phyloP scores from a whole-genome alignment of 1,140 invertebrate genomes.

The Nasonia vitripennis region DNA sequence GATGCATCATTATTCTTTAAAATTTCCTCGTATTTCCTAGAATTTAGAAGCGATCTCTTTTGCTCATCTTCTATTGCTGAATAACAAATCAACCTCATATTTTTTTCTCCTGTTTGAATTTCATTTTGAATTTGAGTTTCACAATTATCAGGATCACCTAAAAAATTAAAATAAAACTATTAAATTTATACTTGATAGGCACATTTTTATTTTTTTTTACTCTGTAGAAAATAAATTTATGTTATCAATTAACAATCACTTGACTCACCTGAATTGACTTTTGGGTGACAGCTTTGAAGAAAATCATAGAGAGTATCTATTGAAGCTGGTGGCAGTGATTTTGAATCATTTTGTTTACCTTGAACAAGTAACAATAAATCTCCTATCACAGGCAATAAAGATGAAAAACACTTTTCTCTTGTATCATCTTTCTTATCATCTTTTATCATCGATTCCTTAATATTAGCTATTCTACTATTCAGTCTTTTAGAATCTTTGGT shows the following conservation, averaged over 20 bases:
- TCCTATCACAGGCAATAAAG: conserved; percentile 65
- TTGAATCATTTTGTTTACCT: conserved; percentile 62
- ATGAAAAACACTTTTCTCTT: conserved; percentile 59
- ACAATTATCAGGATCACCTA: background rate
- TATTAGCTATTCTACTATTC: conserved; percentile 10
- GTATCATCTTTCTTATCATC: conserved; percentile 7
- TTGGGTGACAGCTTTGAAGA: conserved; percentile 56
- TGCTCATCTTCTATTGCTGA: conserved; percentile 53
- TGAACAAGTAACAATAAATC: conserved; percentile 63
- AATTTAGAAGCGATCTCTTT: background rate
- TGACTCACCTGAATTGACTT: conserved; percentile 49
- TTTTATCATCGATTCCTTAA: conserved; percentile 7
- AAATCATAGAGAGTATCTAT: conserved; percentile 56
- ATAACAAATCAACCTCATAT: conserved; percentile 64
- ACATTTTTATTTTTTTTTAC: background rate
- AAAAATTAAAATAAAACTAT: background rate
- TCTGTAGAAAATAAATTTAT: background rate
- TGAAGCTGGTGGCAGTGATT: conserved; percentile 42
- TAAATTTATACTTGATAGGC: background rate
- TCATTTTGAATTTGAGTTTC: conserved; percentile 36
- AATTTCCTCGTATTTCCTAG: background rate
- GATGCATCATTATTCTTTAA: conserved; percentile 57
- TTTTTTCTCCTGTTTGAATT: conserved; percentile 51
- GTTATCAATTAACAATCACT: background rate
- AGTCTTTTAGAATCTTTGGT: conserved; percentile 39